phyloP scores from a whole-genome alignment of 35 echinoderm and acorn worm species.

The Anneissia japonica region DNA sequence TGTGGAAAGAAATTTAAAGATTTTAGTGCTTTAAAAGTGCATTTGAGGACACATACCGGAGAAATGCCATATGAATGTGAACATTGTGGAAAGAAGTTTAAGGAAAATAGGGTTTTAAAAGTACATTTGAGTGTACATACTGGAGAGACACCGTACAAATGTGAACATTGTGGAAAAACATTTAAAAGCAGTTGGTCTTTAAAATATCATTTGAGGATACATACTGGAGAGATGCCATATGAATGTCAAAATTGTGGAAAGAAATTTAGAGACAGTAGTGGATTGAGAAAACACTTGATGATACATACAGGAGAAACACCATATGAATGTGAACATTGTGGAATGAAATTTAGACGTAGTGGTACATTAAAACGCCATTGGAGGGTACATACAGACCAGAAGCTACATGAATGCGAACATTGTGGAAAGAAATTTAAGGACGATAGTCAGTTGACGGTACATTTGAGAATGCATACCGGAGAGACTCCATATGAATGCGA shows the following conservation, averaged over 20 bases:
- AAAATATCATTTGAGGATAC: not conserved
- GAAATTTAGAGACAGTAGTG: not conserved
- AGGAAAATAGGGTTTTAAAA: no score
- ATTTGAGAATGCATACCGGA: no score
- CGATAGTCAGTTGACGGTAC: no score
- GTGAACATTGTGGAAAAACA: slow-evolving; percentile 11
- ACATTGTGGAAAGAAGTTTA: no score
- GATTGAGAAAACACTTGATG: not conserved
- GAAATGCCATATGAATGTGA: no score
- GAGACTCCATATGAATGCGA: no score
- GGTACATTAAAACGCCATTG: not conserved
- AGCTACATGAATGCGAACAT: no score
- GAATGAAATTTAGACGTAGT: not conserved
- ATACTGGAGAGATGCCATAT: not conserved
- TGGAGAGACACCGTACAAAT: not conserved
- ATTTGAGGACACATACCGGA: no score
- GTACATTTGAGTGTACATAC: no score
- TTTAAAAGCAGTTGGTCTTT: not conserved
- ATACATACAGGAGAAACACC: not conserved
- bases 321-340: not conserved
- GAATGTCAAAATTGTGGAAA: not conserved
- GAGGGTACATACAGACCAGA: not conserved
- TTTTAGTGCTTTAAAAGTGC: not conserved
- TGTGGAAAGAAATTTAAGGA: no score
- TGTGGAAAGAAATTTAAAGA: slow-evolving; percentile 12